These are phyloP conservation scores for Horisme vitalbata DNA, from an alignment of 2,888 invertebrate species.

Conservation along the genomic window DNA sequence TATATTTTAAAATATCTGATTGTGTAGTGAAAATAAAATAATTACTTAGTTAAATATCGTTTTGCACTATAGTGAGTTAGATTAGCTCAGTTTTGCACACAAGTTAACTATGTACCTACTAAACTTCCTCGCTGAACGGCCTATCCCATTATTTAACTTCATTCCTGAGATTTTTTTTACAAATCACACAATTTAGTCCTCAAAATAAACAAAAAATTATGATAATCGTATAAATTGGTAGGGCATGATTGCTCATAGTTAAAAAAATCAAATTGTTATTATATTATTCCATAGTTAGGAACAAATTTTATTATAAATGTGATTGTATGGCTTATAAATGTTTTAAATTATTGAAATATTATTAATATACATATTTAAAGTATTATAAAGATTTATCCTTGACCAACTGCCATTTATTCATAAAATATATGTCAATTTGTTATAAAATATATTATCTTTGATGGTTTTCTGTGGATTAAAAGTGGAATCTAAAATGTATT, in stretches of 20 bases:
- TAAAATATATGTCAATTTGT: conserved; percentile 63
- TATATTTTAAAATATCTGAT: too few relatives aligned
- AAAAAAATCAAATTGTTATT: conserved; percentile 5
- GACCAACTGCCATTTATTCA: conserved; percentile 59
- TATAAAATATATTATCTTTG: conserved; percentile 51
- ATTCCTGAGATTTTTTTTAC: too few relatives aligned
- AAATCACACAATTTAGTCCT: too few relatives aligned
- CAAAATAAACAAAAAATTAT: too few relatives aligned
- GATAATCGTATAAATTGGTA: neutral
- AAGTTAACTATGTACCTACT: too few relatives aligned
- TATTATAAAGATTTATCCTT: conserved; percentile 38
- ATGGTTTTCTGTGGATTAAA: conserved; percentile 58
- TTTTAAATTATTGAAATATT: conserved; percentile 31
- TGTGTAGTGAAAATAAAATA: too few relatives aligned
- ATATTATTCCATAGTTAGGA: conserved; percentile 19
- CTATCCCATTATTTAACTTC: too few relatives aligned
- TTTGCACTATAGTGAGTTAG: too few relatives aligned
- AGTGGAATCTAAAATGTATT: conserved; percentile 36
- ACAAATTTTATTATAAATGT: conserved; percentile 39
- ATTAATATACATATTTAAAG: conserved; percentile 30
- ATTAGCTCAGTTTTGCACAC: too few relatives aligned
- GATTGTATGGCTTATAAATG: conserved; percentile 47
- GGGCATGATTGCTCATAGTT: conserved; percentile 5
- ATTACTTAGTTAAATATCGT: too few relatives aligned
- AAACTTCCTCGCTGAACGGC: too few relatives aligned